phyloP scores from a whole-genome alignment of 2,888 invertebrate species.

The Temnothorax unifasciatus region DNA sequence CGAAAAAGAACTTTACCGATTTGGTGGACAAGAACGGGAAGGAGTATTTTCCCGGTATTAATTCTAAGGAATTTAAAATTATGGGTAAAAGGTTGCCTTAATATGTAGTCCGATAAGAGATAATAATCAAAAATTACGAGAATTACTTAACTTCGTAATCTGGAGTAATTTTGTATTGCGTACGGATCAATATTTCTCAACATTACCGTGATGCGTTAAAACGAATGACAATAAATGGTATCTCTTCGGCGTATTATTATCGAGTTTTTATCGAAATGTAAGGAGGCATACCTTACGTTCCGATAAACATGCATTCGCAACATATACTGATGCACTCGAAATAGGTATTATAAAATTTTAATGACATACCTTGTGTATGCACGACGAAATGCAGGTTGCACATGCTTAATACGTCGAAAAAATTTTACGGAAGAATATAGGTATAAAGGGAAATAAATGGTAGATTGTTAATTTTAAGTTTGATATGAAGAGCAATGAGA shows the following conservation, averaged over 20 bases:
- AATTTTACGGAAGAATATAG: too few species aligned
- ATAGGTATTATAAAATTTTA: conserved; percentile 48
- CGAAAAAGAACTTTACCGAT: conserved; percentile 65
- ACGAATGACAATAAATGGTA: neutral
- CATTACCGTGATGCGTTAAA: neutral
- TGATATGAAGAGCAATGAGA: neutral
- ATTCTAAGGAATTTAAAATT: conserved; percentile 70
- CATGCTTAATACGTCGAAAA: too few species aligned
- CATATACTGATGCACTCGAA: conserved; percentile 11
- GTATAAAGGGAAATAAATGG: neutral
- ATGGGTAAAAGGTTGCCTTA: conserved; percentile 72
- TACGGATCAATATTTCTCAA: neutral
- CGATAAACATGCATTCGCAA: conserved; percentile 20
- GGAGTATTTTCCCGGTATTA: conserved; percentile 71
- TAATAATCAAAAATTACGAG: neutral
- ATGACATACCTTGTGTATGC: neutral
- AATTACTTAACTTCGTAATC: neutral
- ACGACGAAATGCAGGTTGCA: conserved; percentile 21
- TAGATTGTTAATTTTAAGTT: neutral
- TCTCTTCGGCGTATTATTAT: conserved; percentile 42
- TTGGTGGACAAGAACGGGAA: conserved; percentile 71
- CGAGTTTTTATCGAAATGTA: neutral
- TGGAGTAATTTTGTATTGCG: neutral
- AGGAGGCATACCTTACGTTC: conserved; percentile 7
- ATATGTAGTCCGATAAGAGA: neutral